Evolutionary conservation across 2,888 invertebrate genomes (phyloP).

Genomic region (Oscheius sp.): DNA sequence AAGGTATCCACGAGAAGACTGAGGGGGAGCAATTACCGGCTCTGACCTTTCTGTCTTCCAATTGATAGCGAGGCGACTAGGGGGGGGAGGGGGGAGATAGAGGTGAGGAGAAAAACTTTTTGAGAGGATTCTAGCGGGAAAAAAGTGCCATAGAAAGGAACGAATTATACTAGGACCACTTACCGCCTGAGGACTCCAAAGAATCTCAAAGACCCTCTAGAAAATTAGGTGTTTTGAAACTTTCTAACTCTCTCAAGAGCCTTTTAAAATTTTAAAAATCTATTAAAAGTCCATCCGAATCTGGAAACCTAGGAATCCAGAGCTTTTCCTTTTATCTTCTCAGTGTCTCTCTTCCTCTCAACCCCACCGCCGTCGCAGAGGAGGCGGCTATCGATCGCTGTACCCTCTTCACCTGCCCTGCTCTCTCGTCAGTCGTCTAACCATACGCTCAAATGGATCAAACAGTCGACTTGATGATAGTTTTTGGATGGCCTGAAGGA

Average conservation of each 20-base stretch:
- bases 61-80: not conserved
- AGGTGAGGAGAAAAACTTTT: not conserved
- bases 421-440: slow-evolving; percentile 20
- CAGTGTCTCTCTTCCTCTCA: not conserved
- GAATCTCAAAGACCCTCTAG: too few species aligned
- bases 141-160: not conserved
- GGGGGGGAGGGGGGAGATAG: not conserved
- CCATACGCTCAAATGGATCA: slow-evolving; percentile 31
- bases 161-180: too few species aligned
- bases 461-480: slow-evolving; percentile 13
- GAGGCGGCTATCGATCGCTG: slow-evolving; percentile 28
- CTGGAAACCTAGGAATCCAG: not conserved
- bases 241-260: too few species aligned
- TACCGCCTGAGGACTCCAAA: too few species aligned
- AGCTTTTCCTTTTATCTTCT: not conserved
- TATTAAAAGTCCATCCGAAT: too few species aligned
- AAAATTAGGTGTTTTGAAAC: too few species aligned
- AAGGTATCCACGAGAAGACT: too few species aligned
- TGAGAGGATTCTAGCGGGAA: not conserved
- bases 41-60: not conserved
- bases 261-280: too few species aligned
- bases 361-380: not conserved
- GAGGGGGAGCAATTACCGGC: not conserved
- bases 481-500: not conserved
- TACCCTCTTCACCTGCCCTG: not conserved